Base-by-base conservation (phyloP, 2,888 invertebrate species). In the Ypsolopha scabrella region DNA sequence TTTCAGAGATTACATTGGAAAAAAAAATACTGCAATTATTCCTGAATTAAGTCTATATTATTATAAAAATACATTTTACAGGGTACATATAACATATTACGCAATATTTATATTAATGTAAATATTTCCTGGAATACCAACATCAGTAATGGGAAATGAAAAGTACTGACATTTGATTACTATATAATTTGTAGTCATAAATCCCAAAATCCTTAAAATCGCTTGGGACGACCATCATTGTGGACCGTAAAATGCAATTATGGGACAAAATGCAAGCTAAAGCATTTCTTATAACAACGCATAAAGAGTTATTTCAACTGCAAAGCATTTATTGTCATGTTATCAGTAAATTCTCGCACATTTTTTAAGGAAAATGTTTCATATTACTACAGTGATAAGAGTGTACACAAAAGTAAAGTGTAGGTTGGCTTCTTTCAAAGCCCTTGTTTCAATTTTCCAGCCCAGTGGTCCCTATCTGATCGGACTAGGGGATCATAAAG, bases 361-460 rank as follows among this genome's bases (percentile, higher is more conserved):
- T 3, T 24, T 24, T 24, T 24, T 24, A 24, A 24, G 24, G 24
- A 24, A 24, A 24, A 24, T 24, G 24, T 24, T 24, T 4, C 24
- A 24, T 24, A 24, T 24, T 24, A 24, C 4, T 24, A 4, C 24
- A 24, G 2, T 3, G 2, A 24, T 24, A 24, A 24, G 24, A 24
- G 24, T 24, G 24, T 24, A 24, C 24, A 24, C 24, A 24, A 24
- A 2, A 24, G 24, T 24, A 24, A 24, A 24, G 24, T 24, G 24
- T 24, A 24, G 24, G 24, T 24, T 24, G 24, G 45, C 34, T 33
- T n/a, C 9, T 10, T 45, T 24, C 8, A 45, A 45, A 39, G 54
- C 67, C 74, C 71, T 72, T 67, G 71, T 79, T 80, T 75, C 78
- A 83, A 85, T 85, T 85, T 85, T 83, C 82, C 82, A 64, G 78